These are phyloP conservation scores for Chamaetylas fuelleborni DNA, from an alignment of 2,113 vertebrate species.

Conservation along the genomic window DNA sequence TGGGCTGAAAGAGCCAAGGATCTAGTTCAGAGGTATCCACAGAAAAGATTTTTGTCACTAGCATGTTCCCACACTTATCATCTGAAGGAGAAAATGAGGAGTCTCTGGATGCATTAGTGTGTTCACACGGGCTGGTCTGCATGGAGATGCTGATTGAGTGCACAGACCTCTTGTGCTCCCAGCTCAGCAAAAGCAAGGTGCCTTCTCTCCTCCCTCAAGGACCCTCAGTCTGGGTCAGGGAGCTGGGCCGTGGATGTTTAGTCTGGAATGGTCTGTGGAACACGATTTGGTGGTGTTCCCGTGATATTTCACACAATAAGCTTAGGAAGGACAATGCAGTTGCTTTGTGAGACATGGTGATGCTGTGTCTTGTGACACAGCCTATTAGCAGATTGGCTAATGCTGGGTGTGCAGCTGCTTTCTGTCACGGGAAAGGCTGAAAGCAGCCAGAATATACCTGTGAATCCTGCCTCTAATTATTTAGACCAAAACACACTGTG, in stretches of 20 bases:
- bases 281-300: conserved; percentile 58
- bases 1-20: neutral
- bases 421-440: conserved; percentile 64
- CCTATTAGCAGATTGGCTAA: conserved; percentile 68
- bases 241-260: neutral
- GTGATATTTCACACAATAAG: conserved; percentile 56
- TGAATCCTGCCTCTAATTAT: conserved; percentile 61
- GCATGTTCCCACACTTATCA: neutral
- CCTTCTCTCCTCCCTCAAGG: conserved; percentile 8
- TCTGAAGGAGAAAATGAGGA: neutral
- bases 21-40: neutral
- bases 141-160: rapidly evolving
- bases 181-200: neutral
- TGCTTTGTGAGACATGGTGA: conserved; percentile 61
- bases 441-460: conserved; percentile 67
- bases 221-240: conserved; percentile 16
- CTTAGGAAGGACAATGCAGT: conserved; percentile 59
- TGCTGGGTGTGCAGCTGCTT: conserved; percentile 64
- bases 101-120: neutral
- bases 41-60: neutral
- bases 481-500: neutral
- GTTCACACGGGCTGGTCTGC: neutral
- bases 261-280: conserved; percentile 20
- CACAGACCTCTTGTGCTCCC: neutral
- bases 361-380: conserved; percentile 68